A percentile compares a stretch with the other conserved stretches of the same genome.
These are phyloP conservation scores for Pangasianodon hypophthalmus DNA, from an alignment of 2,113 vertebrate genomes.

Conservation along the genomic window DNA sequence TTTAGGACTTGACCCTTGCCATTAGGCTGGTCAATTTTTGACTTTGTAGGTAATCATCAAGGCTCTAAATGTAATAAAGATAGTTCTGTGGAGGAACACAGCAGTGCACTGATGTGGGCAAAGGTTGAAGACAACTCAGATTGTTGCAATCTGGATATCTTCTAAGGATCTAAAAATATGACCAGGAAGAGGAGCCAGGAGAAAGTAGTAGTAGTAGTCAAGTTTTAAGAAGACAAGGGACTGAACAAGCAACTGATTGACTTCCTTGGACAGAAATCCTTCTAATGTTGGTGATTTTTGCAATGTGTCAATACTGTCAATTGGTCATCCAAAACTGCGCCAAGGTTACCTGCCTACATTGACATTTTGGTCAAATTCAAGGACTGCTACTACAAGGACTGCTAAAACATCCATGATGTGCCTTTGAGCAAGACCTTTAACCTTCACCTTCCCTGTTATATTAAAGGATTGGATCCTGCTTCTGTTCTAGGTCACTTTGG, in stretches of 20 bases:
- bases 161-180: background rate
- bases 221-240: background rate
- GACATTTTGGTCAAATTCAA: background rate
- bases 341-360: background rate
- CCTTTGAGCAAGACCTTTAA: background rate
- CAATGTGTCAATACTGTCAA: background rate
- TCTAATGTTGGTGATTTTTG: background rate
- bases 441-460: background rate
- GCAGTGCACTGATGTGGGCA: background rate
- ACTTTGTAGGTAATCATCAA: background rate
- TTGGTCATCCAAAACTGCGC: background rate
- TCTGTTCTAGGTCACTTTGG: background rate
- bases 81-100: background rate
- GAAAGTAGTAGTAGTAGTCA: background rate
- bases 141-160: background rate
- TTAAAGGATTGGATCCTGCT: background rate
- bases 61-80: background rate
- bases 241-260: background rate
- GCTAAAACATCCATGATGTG: background rate
- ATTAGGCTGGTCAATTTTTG: background rate
- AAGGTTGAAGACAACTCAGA: background rate
- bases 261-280: background rate
- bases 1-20: background rate
- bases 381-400: background rate
- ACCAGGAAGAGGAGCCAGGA: background rate